Percentiles rank a stretch among this genome's conserved stretches.
phyloP scores from a whole-genome alignment of 2,797 vertebrate species.

The Discoglossus pictus region DNA sequence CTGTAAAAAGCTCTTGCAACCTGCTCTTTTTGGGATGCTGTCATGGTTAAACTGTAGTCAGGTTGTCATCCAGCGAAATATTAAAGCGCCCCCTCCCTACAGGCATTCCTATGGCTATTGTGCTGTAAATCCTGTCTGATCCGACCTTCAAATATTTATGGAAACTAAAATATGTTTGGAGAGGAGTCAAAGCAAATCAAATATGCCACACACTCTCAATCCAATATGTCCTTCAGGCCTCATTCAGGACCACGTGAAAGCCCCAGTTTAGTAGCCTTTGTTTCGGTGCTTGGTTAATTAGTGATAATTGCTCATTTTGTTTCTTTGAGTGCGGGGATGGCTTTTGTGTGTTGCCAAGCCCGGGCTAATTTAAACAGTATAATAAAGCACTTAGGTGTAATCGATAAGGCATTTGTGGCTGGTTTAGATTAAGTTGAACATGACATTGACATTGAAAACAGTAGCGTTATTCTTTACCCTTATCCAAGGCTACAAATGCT shows the following conservation, averaged over 20 bases:
- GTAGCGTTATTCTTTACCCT: conserved; percentile 16
- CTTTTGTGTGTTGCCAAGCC: conserved; percentile 50
- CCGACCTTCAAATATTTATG: conserved; percentile 71
- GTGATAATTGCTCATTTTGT: conserved; percentile 56
- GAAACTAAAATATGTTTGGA: conserved; percentile 72
- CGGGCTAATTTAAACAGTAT: conserved; percentile 49
- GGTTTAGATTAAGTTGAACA: conserved; percentile 35
- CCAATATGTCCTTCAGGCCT: conserved; percentile 48
- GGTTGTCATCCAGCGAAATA: too few relatives aligned
- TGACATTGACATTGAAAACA: conserved; percentile 35
- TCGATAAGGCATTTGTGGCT: conserved; percentile 20
- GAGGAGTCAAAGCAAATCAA: conserved; percentile 66
- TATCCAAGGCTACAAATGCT: conserved; percentile 3
- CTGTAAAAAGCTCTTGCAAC: neutral
- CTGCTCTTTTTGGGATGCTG: neutral
- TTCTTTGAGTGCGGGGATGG: conserved; percentile 39
- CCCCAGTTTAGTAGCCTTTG: conserved; percentile 52
- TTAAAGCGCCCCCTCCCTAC: conserved; percentile 16
- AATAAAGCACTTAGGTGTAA: conserved; percentile 35
- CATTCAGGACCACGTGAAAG: conserved; percentile 55
- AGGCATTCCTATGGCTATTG: conserved; percentile 67
- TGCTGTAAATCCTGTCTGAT: conserved; percentile 73
- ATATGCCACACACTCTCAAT: conserved; percentile 55
- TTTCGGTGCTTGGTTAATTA: conserved; percentile 58
- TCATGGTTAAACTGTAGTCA: conserved; percentile 3